Conservation (phyloP, 2,797 vertebrate species). For the Anguilla anguilla region DNA sequence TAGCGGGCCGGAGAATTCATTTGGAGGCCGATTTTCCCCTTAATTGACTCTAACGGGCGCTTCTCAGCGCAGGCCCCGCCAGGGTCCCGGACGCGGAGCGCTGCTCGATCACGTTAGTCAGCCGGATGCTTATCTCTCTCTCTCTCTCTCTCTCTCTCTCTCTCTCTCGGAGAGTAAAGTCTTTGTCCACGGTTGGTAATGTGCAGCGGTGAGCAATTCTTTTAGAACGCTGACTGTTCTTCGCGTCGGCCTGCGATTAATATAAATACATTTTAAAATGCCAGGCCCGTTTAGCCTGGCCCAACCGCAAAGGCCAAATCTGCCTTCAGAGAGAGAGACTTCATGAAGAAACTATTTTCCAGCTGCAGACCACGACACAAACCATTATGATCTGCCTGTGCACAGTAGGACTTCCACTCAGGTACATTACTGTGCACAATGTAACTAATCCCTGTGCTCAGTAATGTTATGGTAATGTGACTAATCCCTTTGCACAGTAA, state of each 20-base stretch:
- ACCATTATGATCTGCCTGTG: background rate
- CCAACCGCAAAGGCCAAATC: background rate
- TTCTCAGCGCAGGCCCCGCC: background rate
- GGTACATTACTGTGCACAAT: background rate
- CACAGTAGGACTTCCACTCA: background rate
- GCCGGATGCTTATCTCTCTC: background rate
- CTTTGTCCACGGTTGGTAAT: constrained; percentile 9
- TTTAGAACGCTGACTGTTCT: background rate
- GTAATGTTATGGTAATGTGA: background rate
- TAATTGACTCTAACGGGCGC: constrained; percentile 7
- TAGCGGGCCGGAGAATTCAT: constrained; percentile 14
- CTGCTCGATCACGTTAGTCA: background rate
- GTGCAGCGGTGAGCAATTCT: background rate
- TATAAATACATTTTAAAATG: background rate
- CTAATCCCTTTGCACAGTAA: no score
- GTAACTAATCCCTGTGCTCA: background rate
- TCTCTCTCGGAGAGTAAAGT: background rate
- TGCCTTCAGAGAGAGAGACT: background rate
- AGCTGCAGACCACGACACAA: background rate
- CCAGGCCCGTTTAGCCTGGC: background rate
- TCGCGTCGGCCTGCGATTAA: background rate
- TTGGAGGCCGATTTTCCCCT: background rate
- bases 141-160: background rate
- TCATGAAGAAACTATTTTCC: background rate
- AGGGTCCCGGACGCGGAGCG: background rate